A percentile compares a stretch with the other conserved stretches of the same genome.
Evolutionary conservation across 2,888 invertebrate genomes (phyloP).

Genomic region (Eupithecia inturbata): DNA sequence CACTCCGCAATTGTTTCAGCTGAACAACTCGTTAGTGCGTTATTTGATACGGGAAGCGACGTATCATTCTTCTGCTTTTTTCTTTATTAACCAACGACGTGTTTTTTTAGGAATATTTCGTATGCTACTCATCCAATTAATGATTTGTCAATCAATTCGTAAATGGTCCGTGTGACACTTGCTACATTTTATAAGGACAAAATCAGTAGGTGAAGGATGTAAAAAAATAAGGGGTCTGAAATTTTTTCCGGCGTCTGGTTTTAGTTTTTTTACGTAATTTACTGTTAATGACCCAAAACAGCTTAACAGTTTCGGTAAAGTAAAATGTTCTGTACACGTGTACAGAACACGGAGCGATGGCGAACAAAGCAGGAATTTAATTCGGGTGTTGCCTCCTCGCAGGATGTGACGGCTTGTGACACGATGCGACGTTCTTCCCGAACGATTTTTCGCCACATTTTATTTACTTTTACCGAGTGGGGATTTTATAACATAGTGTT

Average conservation of each 20-base stretch:
- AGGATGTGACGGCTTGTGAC: constrained; percentile 72
- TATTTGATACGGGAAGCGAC: constrained; percentile 42
- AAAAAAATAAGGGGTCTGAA: background rate
- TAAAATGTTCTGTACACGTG: constrained; percentile 55
- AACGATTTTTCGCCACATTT: constrained; percentile 68
- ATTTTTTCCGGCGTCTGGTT: background rate
- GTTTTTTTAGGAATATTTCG: too few relatives aligned
- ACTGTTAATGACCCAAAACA: constrained; percentile 45
- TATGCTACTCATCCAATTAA: too few relatives aligned
- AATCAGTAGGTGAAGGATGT: background rate
- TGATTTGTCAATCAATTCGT: too few relatives aligned
- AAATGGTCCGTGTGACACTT: too few relatives aligned
- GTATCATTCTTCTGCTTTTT: constrained; percentile 23
- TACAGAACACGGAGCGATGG: constrained; percentile 53
- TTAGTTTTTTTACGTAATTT: background rate
- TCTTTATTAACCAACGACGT: constrained; percentile 16
- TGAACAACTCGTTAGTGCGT: constrained; percentile 58
- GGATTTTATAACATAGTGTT: constrained; percentile 59
- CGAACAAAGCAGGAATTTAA: constrained; percentile 75
- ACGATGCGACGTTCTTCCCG: constrained; percentile 60
- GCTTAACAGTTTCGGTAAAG: constrained; percentile 56
- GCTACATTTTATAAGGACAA: background rate
- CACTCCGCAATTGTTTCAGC: constrained; percentile 69
- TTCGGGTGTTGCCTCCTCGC: constrained; percentile 70
- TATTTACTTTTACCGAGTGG: constrained; percentile 54